Base-by-base conservation (phyloP, 2,888 invertebrate genomes). In the Drosophila niveifrons region DNA sequence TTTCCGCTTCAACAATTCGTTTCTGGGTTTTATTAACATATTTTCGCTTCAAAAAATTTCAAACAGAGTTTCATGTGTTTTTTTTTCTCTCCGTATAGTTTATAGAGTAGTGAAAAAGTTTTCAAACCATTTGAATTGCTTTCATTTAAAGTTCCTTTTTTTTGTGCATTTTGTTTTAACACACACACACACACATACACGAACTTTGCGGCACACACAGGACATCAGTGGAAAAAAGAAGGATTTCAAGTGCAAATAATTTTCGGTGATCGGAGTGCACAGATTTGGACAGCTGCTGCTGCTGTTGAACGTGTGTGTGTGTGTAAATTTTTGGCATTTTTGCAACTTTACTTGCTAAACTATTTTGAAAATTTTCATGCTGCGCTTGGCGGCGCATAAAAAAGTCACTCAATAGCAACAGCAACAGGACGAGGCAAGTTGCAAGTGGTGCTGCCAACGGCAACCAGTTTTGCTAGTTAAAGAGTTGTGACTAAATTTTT, bases 301-400 rank as follows among this genome's bases (percentile, higher is more conserved):
- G 31, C 31, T 58, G 39, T 52, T 15, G 6, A 23, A 6, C 56
- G 56, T 68, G 71, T 56, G 61, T 41, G 62, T 56, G 41, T 52
- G 55, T 36, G 50, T 13, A 73, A 56, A 77, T 85, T 74, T 85
- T 85, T 75, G 75, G 86, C 73, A 85, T 82, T 77, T 84, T 84
- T 72, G 88, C 79, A 81, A 87, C 73, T 84, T 79, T 71, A 72
- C 67, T 72, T 83, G 80, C 82, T 63, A 82, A 83, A 83, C 83
- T 85, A 82, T 83, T 85, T 87, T 51, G 67, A 79, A 87, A 82
- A 76, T 82, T 85, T 79, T 34, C 72, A 75, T 75, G 68, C 64
- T 73, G 73, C 61, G 72, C 72, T 71, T 64, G 82, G 69, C 68
- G 64, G 72, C 57, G 69, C 78, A 67, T 47, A 47, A 48, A 66